Evolutionary conservation across 2,888 invertebrate genomes (phyloP).

Genomic region (Zhuqinia jingwanae): DNA sequence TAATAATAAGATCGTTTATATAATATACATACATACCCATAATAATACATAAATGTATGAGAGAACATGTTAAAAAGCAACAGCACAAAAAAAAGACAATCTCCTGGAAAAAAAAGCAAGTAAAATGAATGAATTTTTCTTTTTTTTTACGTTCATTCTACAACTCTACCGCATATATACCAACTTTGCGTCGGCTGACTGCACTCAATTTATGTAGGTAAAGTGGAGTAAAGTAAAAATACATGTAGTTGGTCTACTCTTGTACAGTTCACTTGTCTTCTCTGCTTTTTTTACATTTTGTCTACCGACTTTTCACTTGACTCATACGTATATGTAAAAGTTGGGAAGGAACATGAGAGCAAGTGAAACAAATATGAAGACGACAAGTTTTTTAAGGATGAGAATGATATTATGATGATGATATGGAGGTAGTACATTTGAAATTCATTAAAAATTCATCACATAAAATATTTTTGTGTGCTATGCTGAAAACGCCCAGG

Average conservation of each 20-base stretch:
- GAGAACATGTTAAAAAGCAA: conserved; percentile 13
- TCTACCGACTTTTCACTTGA: conserved; percentile 35
- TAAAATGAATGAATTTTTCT: conserved; percentile 56
- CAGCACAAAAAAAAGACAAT: background rate
- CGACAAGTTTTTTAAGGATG: conserved; percentile 18
- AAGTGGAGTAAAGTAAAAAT: conserved; percentile 39
- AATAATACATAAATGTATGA: conserved; percentile 43
- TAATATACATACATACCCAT: conserved; percentile 33
- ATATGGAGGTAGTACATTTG: conserved; percentile 53
- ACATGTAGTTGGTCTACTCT: background rate
- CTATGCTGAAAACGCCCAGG: conserved; percentile 58
- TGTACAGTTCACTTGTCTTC: background rate
- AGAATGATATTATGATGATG: conserved; percentile 39
- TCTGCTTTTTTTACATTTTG: too few relatives aligned
- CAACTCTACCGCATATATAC: conserved; percentile 21
- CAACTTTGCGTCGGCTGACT: conserved; percentile 40
- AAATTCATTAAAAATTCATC: conserved; percentile 71
- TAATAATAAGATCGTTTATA: conserved; percentile 23
- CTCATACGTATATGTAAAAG: background rate
- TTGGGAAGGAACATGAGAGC: background rate
- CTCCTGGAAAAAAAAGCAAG: conserved; percentile 28
- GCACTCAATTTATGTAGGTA: conserved; percentile 49
- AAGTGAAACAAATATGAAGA: background rate
- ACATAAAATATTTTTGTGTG: conserved; percentile 48
- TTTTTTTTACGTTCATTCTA: conserved; percentile 14